phyloP scores from a whole-genome alignment of 37 sponge, comb jelly and placozoan species.

The Mnemiopsis leidyi region DNA sequence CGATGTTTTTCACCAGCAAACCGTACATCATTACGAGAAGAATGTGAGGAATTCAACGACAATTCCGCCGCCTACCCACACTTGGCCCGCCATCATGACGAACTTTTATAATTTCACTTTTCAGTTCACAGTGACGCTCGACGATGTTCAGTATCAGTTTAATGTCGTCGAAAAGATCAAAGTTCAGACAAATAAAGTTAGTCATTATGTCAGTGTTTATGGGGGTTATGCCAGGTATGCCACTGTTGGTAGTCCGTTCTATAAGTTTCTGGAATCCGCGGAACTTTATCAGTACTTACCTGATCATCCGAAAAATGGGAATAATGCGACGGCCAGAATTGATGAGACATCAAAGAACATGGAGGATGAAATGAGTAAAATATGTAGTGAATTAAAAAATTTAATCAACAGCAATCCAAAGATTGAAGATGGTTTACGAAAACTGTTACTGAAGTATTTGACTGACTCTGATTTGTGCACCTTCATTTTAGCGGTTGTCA shows the following conservation, averaged over 20 bases:
- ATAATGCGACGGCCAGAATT: too few relatives aligned
- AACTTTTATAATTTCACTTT: background rate
- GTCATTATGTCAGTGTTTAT: background rate
- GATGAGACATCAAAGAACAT: background rate
- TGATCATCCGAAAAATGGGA: background rate
- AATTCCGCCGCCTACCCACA: background rate
- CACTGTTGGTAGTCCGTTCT: background rate
- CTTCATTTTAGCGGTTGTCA: background rate
- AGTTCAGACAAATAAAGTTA: background rate
- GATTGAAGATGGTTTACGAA: background rate
- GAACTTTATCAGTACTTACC: background rate
- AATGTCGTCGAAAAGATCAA: background rate
- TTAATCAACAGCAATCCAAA: background rate
- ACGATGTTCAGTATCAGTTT: background rate
- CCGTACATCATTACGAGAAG: background rate
- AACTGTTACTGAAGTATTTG: background rate
- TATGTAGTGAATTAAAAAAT: background rate
- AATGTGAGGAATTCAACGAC: background rate
- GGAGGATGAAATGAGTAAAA: slow-evolving; percentile 4
- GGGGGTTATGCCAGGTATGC: background rate
- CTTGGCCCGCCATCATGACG: background rate
- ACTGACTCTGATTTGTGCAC: background rate
- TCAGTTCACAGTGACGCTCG: background rate
- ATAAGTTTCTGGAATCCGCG: background rate
- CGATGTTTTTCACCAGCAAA: background rate